Conservation (phyloP, 92 coral and sea anemone genomes). For the Epizoanthus ramosus region DNA sequence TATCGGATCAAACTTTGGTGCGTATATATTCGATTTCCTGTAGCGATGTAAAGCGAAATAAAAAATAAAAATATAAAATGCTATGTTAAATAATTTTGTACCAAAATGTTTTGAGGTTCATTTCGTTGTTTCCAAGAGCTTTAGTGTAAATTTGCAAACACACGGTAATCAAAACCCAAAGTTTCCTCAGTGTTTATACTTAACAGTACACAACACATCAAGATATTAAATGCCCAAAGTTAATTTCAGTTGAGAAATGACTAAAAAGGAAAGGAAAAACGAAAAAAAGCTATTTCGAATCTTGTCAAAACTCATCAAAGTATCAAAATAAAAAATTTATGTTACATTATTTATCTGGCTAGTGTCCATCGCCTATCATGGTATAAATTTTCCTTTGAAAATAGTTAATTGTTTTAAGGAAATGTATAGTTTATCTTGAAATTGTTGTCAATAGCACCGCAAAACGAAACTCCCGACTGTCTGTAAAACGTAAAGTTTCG, state of each 20-base stretch:
- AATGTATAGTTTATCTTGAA: conserved; percentile 14
- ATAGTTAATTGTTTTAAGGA: conserved; percentile 18
- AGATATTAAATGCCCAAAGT: neutral
- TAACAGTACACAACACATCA: conserved; percentile 2
- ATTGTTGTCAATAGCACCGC: conserved; percentile 18
- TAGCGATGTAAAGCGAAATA: conserved; percentile 9
- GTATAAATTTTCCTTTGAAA: conserved; percentile 14
- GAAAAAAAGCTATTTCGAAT: neutral
- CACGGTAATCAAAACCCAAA: conserved; percentile 11
- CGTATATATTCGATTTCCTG: conserved; percentile 27
- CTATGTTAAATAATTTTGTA: conserved; percentile 3
- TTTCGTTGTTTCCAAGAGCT: neutral
- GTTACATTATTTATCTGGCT: conserved; percentile 10
- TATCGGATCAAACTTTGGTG: conserved; percentile 6
- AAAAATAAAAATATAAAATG: neutral
- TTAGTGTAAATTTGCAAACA: conserved; percentile 1
- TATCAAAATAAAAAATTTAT: conserved; percentile 20
- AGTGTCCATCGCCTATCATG: conserved; percentile 34
- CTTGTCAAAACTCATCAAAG: conserved; percentile 24
- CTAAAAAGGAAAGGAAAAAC: neutral
- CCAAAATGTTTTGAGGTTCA: conserved; percentile 7
- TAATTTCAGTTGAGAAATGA: neutral
- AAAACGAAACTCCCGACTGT: neutral
- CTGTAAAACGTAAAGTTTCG: neutral
- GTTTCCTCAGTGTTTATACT: neutral